Evolutionary conservation across 2,113 vertebrate genomes (phyloP), one percentile per base, ranked within the genome.

Genomic region (Nothobranchius furzeri): DNA sequence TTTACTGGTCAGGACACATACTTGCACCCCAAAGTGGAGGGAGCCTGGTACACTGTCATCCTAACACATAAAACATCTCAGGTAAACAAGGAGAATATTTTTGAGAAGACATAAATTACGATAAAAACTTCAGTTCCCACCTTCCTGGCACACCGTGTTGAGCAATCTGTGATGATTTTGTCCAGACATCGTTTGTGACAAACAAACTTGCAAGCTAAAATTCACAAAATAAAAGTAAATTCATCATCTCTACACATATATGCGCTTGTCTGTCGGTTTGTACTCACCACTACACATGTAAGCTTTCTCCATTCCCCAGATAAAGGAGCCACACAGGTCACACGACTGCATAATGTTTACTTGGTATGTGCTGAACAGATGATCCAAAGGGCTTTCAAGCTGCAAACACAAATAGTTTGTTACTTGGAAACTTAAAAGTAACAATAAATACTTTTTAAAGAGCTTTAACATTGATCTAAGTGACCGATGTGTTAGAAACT

Each of bases 241-340:
- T 40, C 9, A 9, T 9, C 9, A 40, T 40, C 6, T 40, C 9
- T 40, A 15, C 7, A 60, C 70, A 24, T 50, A 24, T 50, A 6
- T 66, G 40, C 47, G 12, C 6, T 49, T 4, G 13, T 9, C 4
- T 11, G 20, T 48, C 12, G 43, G 15, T 49, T 12, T 60, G n/a
- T 68, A 87, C 97, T 92, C 75, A 99, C 98, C 92, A 0, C 93
- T 95, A 89, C 97, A 99, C 83, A 99, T 95, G 81, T 93, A 95
- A 49, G 96, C 95, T 76, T 96, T 99, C 72, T 99, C 98, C 98
- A 99, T 99, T 43, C 93, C 94, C 97, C 97, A 99, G 88, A 99
- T 96, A 88, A 92, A 97, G 54, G 95, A 97, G 1, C 87, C 91
- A 73, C 98, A 99, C 79, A 95, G 90, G 73, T 99, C 98, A 54